Percentiles rank a stretch among this genome's conserved stretches.
These are phyloP conservation scores for Sebastes kiyomatsui DNA, from an alignment of 2,797 vertebrate species.

Conservation along the genomic window DNA sequence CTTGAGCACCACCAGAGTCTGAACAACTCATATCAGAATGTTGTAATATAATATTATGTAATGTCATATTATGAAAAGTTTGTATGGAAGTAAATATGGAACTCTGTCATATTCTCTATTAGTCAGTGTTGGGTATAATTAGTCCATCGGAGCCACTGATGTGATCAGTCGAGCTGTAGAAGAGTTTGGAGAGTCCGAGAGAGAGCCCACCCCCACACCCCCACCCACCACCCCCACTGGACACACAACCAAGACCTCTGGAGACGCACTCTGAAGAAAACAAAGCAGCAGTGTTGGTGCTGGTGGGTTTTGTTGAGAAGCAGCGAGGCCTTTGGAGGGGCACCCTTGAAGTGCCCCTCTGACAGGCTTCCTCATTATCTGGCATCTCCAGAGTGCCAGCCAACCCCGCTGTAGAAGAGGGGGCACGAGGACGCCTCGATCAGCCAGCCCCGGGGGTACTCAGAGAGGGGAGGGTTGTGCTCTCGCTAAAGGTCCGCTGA, in stretches of 20 bases:
- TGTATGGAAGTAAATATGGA: conserved; percentile 4
- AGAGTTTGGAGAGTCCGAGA: background rate
- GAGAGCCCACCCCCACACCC: background rate
- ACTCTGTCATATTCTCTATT: background rate
- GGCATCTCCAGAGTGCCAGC: conserved; percentile 70
- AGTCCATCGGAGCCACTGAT: conserved; percentile 9
- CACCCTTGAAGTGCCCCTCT: conserved; percentile 71
- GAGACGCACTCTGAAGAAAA: conserved; percentile 35
- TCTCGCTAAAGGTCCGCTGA: conserved; percentile 79
- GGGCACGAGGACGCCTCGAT: conserved; percentile 59
- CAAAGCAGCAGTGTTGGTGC: conserved; percentile 52
- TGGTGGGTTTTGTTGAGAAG: conserved; percentile 45
- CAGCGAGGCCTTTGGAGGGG: conserved; percentile 60
- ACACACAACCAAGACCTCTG: conserved; percentile 29
- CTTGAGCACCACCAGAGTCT: accelerated
- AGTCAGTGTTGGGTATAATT: conserved; percentile 8
- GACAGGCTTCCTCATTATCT: conserved; percentile 80
- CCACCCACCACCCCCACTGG: background rate
- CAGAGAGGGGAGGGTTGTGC: conserved; percentile 55
- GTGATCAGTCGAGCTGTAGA: background rate
- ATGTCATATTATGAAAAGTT: background rate
- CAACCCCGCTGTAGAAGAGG: conserved; percentile 48
- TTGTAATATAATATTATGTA: background rate
- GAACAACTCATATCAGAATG: conserved; percentile 7
- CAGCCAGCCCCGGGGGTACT: conserved; percentile 52